phyloP scores from a whole-genome alignment of 1,140 invertebrate species.

The Calephelis virginiensis region DNA sequence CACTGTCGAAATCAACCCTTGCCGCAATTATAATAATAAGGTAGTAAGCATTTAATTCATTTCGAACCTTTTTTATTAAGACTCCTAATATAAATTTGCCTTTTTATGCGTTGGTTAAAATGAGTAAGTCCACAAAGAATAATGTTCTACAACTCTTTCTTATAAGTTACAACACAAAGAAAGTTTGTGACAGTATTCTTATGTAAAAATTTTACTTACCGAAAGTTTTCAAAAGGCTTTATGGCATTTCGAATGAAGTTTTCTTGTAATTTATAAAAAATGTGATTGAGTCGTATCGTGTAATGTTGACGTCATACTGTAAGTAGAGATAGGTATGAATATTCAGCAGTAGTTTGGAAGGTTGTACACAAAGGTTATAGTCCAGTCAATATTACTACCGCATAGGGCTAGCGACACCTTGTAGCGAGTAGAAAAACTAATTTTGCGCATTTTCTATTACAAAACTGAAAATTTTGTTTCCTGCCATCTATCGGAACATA shows the following conservation, averaged over 20 bases:
- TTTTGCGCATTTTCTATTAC: constrained; percentile 15
- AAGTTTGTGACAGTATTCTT: not conserved
- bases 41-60: too few relatives aligned
- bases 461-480: not conserved
- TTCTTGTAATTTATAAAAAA: not conserved
- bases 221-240: too few relatives aligned
- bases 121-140: too few relatives aligned
- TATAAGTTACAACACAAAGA: not conserved
- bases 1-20: too few relatives aligned
- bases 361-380: constrained; percentile 22
- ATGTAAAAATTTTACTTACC: too few relatives aligned
- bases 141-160: too few relatives aligned
- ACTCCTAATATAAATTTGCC: too few relatives aligned
- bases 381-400: constrained; percentile 41
- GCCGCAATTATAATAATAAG: too few relatives aligned
- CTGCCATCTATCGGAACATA: not conserved
- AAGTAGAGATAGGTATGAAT: constrained; percentile 26
- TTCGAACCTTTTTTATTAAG: too few relatives aligned
- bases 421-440: constrained; percentile 26
- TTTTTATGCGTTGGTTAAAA: too few relatives aligned
- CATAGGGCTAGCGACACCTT: constrained; percentile 36
- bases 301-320: constrained; percentile 17
- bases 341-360: constrained; percentile 27
- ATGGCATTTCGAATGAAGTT: too few relatives aligned
- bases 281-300: not conserved